Percentiles rank a stretch among this genome's conserved stretches.
Evolutionary conservation across 2,113 vertebrate species (phyloP).

Genomic region (Calyptommatus sinebrachiatus): DNA sequence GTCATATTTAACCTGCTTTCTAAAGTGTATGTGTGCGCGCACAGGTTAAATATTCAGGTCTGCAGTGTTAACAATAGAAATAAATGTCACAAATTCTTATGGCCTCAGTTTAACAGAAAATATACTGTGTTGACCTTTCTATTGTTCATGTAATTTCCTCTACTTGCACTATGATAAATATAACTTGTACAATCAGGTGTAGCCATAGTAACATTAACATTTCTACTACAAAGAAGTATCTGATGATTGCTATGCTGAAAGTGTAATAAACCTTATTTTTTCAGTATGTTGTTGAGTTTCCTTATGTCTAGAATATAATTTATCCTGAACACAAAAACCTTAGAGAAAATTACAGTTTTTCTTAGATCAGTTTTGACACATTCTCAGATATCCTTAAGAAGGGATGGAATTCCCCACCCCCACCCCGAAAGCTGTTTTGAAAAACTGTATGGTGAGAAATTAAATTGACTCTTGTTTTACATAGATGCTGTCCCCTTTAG

Average conservation of each 20-base stretch:
- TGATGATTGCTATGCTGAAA: not conserved
- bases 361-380: not conserved
- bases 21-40: not conserved
- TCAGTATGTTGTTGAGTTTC: not conserved
- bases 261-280: fast-evolving
- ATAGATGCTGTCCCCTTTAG: too few relatives aligned
- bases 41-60: not conserved
- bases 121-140: not conserved
- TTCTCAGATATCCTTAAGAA: not conserved
- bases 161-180: not conserved
- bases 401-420: too few relatives aligned
- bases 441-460: too few relatives aligned
- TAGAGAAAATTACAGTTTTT: constrained; percentile 4
- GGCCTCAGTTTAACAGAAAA: not conserved
- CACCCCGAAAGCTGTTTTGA: not conserved
- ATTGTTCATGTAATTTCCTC: not conserved
- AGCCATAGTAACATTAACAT: not conserved
- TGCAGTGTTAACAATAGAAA: not conserved
- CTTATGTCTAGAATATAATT: not conserved
- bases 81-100: not conserved
- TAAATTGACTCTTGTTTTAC: too few relatives aligned
- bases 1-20: too few relatives aligned
- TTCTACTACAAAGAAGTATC: not conserved
- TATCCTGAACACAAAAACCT: fast-evolving
- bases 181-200: not conserved